These are phyloP conservation scores for Carabus problematicus DNA, from an alignment of 2,888 invertebrate genomes.

Conservation along the genomic window DNA sequence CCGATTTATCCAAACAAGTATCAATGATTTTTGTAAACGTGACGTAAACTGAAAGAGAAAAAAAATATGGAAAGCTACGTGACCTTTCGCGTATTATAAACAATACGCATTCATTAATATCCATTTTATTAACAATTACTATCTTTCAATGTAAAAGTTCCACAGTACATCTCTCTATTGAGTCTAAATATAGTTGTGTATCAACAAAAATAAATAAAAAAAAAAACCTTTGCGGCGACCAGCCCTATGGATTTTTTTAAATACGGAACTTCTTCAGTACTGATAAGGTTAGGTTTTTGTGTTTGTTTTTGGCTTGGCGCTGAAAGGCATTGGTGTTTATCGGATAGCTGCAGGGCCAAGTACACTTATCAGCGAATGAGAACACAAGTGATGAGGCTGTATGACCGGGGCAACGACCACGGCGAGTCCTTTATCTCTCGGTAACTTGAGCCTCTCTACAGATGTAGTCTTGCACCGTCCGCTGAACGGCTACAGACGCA, in stretches of 20 bases:
- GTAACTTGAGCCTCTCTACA: slow-evolving; percentile 21
- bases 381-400: not conserved
- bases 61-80: too few relatives aligned
- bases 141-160: too few relatives aligned
- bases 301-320: slow-evolving; percentile 12
- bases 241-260: not conserved
- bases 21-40: too few relatives aligned
- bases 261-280: too few relatives aligned
- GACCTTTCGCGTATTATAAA: too few relatives aligned
- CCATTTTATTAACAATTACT: too few relatives aligned
- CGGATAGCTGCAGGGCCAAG: too few relatives aligned
- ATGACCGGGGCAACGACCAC: slow-evolving; percentile 37
- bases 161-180: not conserved
- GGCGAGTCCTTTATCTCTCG: slow-evolving; percentile 29
- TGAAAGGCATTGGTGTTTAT: not conserved
- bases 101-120: too few relatives aligned
- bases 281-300: slow-evolving; percentile 12
- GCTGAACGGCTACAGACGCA: slow-evolving; percentile 11
- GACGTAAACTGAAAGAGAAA: too few relatives aligned
- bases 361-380: not conserved
- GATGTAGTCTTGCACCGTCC: slow-evolving; percentile 23
- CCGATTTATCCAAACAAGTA: too few relatives aligned
- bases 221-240: not conserved
- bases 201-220: not conserved
- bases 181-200: not conserved